Evolutionary conservation across 2,888 invertebrate species (phyloP).

Genomic region (Lomographa bimaculata): DNA sequence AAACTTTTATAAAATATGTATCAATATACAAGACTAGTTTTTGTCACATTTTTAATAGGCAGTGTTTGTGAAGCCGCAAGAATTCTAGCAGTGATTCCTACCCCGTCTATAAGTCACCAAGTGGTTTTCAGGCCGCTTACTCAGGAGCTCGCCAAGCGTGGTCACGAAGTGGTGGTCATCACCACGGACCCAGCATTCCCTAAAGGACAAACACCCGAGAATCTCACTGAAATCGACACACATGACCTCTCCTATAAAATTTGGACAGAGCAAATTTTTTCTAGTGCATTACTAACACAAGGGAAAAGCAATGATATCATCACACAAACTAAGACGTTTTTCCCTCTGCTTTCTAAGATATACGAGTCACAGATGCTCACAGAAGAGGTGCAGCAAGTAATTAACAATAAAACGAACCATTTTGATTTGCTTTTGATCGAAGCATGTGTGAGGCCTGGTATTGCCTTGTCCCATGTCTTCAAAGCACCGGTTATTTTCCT

Average conservation of each 20-base stretch:
- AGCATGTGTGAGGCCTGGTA: constrained; percentile 27
- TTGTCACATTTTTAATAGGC: not conserved
- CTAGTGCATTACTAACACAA: constrained; percentile 8
- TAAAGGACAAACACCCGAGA: constrained; percentile 30
- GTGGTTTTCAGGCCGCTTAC: constrained; percentile 45
- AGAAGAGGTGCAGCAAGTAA: constrained; percentile 19
- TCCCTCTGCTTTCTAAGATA: constrained; percentile 11
- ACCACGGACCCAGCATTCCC: constrained; percentile 46
- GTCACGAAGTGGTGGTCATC: constrained; percentile 54
- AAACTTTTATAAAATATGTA: no score
- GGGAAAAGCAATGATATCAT: constrained; percentile 10
- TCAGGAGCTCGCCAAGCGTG: constrained; percentile 47
- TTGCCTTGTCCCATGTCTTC: constrained; percentile 30
- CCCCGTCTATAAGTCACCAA: constrained; percentile 55
- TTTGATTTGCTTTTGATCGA: constrained; percentile 36
- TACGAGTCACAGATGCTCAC: constrained; percentile 22
- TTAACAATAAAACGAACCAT: constrained; percentile 15
- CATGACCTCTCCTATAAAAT: constrained; percentile 31
- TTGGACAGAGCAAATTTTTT: constrained; percentile 14
- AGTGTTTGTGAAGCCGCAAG: constrained; percentile 20
- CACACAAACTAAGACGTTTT: constrained; percentile 13
- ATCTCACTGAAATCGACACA: constrained; percentile 50
- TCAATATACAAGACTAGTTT: no score
- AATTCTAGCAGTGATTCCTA: constrained; percentile 45
- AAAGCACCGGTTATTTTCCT: constrained; percentile 34